Evolutionary conservation across 2,797 vertebrate genomes (phyloP).

Genomic region (Sebastolobus altivelis): DNA sequence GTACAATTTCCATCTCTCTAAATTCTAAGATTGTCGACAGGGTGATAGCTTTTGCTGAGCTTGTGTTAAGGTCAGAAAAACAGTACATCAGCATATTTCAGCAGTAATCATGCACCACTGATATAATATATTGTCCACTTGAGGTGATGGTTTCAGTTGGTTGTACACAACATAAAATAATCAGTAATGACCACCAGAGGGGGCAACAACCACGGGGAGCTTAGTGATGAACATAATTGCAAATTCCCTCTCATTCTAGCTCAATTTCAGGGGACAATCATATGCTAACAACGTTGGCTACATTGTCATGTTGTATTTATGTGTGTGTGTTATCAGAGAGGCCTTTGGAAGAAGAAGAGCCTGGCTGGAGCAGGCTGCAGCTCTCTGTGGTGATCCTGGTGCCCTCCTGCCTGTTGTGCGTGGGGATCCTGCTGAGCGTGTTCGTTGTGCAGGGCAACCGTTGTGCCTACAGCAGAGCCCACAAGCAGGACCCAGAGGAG

Average conservation of each 20-base stretch:
- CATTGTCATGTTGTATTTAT: not conserved
- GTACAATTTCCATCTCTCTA: slow-evolving; percentile 5
- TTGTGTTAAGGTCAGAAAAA: not conserved
- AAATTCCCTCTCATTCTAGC: not conserved
- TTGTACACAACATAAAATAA: not conserved
- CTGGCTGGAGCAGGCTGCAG: slow-evolving; percentile 83
- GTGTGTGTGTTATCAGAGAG: slow-evolving; percentile 61
- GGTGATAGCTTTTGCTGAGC: slow-evolving; percentile 6
- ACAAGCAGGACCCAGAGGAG: slow-evolving; percentile 89
- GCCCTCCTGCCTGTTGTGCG: slow-evolving; percentile 87
- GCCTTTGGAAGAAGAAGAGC: slow-evolving; percentile 67
- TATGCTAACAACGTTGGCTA: not conserved
- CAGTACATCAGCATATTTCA: not conserved
- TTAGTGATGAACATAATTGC: not conserved
- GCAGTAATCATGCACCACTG: not conserved
- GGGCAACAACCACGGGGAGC: slow-evolving; percentile 45
- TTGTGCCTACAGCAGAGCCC: slow-evolving; percentile 79
- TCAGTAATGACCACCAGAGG: slow-evolving; percentile 67
- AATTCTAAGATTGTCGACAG: slow-evolving; percentile 1
- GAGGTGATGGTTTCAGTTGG: not conserved
- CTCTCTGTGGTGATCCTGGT: slow-evolving; percentile 85
- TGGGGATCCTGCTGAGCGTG: slow-evolving; percentile 80
- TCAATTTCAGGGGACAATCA: not conserved
- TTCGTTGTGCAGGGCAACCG: slow-evolving; percentile 82
- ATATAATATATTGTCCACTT: not conserved